phyloP scores from a whole-genome alignment of 2,888 invertebrate species.

The Volucella zonaria region DNA sequence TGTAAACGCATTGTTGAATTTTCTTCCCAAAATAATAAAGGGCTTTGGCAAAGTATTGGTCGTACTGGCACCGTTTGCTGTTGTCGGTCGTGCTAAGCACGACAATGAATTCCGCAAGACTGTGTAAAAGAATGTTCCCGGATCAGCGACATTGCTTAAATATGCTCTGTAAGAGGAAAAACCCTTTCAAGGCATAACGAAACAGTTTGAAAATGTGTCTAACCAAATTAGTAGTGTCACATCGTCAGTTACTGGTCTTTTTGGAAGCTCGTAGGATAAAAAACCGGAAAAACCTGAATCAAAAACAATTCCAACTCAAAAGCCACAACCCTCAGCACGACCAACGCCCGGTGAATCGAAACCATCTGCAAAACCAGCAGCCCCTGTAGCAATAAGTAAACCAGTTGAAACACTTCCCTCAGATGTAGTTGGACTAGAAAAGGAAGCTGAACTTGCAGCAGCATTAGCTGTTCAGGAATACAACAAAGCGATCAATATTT shows the following conservation, averaged over 20 bases:
- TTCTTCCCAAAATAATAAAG: too few species aligned
- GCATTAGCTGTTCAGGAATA: slow-evolving; percentile 87
- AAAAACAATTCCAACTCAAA: slow-evolving; percentile 73
- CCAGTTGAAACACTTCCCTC: slow-evolving; percentile 81
- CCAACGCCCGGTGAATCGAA: slow-evolving; percentile 17
- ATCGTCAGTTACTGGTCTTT: slow-evolving; percentile 79
- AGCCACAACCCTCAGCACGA: slow-evolving; percentile 51
- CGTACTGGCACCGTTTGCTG: slow-evolving; percentile 83
- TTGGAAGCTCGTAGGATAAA: slow-evolving; percentile 75
- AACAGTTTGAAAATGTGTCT: slow-evolving; percentile 77
- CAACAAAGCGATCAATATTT: slow-evolving; percentile 85
- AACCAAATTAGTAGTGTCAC: slow-evolving; percentile 76
- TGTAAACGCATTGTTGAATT: too few species aligned
- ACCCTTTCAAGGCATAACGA: slow-evolving; percentile 78
- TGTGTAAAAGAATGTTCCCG: slow-evolving; percentile 81
- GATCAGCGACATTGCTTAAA: slow-evolving; percentile 79
- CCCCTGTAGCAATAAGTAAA: slow-evolving; percentile 75
- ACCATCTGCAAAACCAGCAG: slow-evolving; percentile 11
- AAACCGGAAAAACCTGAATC: slow-evolving; percentile 73
- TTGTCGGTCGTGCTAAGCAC: slow-evolving; percentile 85
- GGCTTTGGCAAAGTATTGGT: slow-evolving; percentile 83
- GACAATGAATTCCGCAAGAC: slow-evolving; percentile 81
- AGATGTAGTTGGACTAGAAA: slow-evolving; percentile 84
- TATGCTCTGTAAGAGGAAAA: slow-evolving; percentile 80
- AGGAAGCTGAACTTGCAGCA: slow-evolving; percentile 84